A percentile compares a stretch with the other conserved stretches of the same genome.
These are phyloP conservation scores for Drosophila biarmipes DNA, from an alignment of 1,140 invertebrate species.

Conservation along the genomic window DNA sequence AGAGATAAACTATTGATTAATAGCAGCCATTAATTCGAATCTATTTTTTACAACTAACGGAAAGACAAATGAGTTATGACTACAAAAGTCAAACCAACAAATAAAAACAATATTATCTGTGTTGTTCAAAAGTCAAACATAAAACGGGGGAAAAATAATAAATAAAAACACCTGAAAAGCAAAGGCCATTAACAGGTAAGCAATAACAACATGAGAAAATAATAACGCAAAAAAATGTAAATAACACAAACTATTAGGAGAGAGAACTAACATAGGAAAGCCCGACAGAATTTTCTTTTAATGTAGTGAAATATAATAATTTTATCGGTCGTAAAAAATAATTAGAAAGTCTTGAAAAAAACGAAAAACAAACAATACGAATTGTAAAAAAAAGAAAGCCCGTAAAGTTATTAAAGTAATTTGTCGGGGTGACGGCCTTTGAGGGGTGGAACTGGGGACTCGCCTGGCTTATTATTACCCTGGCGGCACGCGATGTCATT, in stretches of 20 bases:
- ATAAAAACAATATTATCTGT: slow-evolving; percentile 26
- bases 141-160: neutral
- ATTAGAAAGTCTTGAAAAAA: neutral
- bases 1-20: slow-evolving; percentile 8
- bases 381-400: neutral
- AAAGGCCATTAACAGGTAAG: slow-evolving; percentile 57
- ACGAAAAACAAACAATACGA: slow-evolving; percentile 10
- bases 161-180: slow-evolving; percentile 15
- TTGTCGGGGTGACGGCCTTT: slow-evolving; percentile 7
- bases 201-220: slow-evolving; percentile 24
- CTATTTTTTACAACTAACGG: slow-evolving; percentile 18
- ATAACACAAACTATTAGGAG: slow-evolving; percentile 20
- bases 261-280: neutral
- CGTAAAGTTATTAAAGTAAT: slow-evolving; percentile 42
- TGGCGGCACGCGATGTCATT: slow-evolving; percentile 66
- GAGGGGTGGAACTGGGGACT: neutral
- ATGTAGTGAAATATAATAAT: neutral
- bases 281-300: neutral
- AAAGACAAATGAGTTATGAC: slow-evolving; percentile 61
- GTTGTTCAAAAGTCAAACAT: slow-evolving; percentile 50
- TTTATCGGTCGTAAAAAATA: neutral
- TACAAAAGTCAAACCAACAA: slow-evolving; percentile 47
- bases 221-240: slow-evolving; percentile 16
- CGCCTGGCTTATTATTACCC: slow-evolving; percentile 2
- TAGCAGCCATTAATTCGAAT: slow-evolving; percentile 17